Evolutionary conservation across 2,888 invertebrate species (phyloP).

Genomic region (Pammene aurita): DNA sequence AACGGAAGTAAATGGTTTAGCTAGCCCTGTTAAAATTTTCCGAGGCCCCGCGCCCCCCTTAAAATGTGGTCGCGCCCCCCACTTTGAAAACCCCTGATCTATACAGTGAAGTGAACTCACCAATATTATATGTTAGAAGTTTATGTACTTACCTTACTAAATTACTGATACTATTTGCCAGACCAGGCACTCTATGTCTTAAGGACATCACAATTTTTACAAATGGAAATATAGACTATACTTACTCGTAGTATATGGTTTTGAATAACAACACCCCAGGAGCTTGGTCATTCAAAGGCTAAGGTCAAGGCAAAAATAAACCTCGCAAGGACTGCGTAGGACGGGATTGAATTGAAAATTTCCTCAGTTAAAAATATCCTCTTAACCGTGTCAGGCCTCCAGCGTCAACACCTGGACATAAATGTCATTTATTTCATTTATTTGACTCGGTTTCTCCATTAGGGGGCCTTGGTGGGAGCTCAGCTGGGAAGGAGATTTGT

Average conservation of each 20-base stretch:
- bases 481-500: background rate
- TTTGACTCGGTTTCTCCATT: conserved; percentile 5
- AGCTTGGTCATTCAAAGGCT: conserved; percentile 1
- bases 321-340: conserved; percentile 12
- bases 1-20: too few species aligned
- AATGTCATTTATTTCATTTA: conserved; percentile 7
- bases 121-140: too few species aligned
- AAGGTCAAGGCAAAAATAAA: conserved; percentile 20
- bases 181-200: too few species aligned
- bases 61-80: too few species aligned
- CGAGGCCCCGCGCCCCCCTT: too few species aligned
- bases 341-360: conserved; percentile 26
- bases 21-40: too few species aligned
- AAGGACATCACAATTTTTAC: too few species aligned
- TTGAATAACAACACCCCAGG: background rate
- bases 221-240: too few species aligned
- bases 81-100: too few species aligned
- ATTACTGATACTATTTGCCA: too few species aligned
- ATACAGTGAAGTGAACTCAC: too few species aligned
- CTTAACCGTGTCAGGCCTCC: conserved; percentile 11
- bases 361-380: conserved; percentile 20
- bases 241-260: background rate
- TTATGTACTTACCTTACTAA: too few species aligned
- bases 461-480: background rate
- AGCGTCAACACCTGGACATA: conserved; percentile 11